Conservation (phyloP, 2,888 invertebrate species). For the Dioctria linearis region DNA sequence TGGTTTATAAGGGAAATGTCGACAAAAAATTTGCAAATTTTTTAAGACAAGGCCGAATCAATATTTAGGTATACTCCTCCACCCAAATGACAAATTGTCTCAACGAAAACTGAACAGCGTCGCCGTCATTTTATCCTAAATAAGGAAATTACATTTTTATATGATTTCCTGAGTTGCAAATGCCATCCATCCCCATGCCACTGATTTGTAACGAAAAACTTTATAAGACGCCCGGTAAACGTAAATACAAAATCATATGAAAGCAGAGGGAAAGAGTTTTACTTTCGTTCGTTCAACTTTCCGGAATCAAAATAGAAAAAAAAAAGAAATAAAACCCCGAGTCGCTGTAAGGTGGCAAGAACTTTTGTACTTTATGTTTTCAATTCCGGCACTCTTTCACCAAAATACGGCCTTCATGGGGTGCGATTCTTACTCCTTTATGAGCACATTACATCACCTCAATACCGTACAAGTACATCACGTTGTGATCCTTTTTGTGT, state of each 20-base stretch:
- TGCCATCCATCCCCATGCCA: background rate
- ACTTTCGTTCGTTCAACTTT: background rate
- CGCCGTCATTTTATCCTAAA: background rate
- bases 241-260: background rate
- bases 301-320: background rate
- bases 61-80: background rate
- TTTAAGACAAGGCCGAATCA: constrained; percentile 10
- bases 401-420: background rate
- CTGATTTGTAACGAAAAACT: constrained; percentile 6
- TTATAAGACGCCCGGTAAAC: background rate
- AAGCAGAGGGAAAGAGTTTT: background rate
- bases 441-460: background rate
- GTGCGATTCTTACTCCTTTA: background rate
- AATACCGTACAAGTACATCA: background rate
- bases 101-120: background rate
- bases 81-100: background rate
- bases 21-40: background rate
- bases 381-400: background rate
- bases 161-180: background rate
- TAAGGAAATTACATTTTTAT: constrained; percentile 13
- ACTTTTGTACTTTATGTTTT: background rate
- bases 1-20: background rate
- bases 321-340: background rate
- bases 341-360: background rate
- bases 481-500: no score